Percentiles rank a stretch among this genome's conserved stretches.
These are phyloP conservation scores for Hemaris fuciformis DNA, from an alignment of 2,888 invertebrate species.

Conservation along the genomic window DNA sequence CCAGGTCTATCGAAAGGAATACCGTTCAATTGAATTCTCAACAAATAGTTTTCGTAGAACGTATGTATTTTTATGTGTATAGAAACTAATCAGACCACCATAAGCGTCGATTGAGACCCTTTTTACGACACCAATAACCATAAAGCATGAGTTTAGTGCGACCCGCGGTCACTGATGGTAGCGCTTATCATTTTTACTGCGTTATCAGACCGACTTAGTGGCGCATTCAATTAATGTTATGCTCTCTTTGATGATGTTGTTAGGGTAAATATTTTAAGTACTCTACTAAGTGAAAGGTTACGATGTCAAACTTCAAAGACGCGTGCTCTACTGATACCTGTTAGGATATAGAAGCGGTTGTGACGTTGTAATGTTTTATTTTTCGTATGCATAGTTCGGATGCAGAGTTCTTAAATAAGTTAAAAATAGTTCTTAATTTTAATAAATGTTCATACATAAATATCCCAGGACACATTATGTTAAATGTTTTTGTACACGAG, in stretches of 20 bases:
- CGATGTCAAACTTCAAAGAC: constrained; percentile 3
- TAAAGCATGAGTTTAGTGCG: constrained; percentile 17
- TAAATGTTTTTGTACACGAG: too few relatives aligned
- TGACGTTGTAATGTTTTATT: too few relatives aligned
- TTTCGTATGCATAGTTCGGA: too few relatives aligned
- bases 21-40: too few relatives aligned
- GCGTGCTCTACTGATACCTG: neutral
- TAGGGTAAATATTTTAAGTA: neutral
- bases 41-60: too few relatives aligned
- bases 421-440: too few relatives aligned
- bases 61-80: too few relatives aligned
- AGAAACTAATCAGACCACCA: constrained; percentile 3
- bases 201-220: constrained; percentile 33
- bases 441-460: too few relatives aligned
- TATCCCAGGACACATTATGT: too few relatives aligned
- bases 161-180: constrained; percentile 20
- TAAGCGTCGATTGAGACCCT: neutral
- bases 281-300: neutral
- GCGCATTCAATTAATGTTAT: constrained; percentile 34
- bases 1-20: too few relatives aligned
- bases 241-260: constrained; percentile 1
- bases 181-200: constrained; percentile 44
- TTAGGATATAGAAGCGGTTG: too few relatives aligned
- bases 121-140: constrained; percentile 19
- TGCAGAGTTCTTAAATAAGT: too few relatives aligned